Percentiles rank a stretch among this genome's conserved stretches.
phyloP scores from a whole-genome alignment of 2,888 invertebrate species.

The Branchipolynoe longqiensis region DNA sequence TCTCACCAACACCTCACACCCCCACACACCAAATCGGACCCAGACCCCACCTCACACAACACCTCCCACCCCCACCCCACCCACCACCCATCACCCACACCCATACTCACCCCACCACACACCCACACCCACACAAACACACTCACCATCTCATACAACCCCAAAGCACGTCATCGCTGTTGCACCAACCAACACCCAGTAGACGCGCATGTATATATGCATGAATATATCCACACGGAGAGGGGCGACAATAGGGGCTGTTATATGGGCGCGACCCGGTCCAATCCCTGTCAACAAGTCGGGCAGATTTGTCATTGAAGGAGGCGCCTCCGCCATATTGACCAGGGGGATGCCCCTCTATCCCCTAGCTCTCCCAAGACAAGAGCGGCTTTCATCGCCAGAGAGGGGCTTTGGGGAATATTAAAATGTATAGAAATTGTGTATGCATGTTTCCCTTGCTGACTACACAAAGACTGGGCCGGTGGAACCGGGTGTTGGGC shows the following conservation, averaged over 20 bases:
- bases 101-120: too few species aligned
- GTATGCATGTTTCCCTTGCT: conserved; percentile 26
- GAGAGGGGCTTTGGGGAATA: conserved; percentile 17
- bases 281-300: conserved; percentile 20
- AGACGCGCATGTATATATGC: conserved; percentile 40
- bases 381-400: conserved; percentile 26
- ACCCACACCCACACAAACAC: too few species aligned
- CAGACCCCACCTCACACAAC: too few species aligned
- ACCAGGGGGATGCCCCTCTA: conserved; percentile 30
- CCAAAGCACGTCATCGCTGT: not conserved
- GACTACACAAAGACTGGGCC: not conserved
- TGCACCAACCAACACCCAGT: conserved; percentile 19
- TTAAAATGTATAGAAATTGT: conserved; percentile 38
- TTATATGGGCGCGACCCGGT: not conserved
- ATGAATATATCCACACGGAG: conserved; percentile 46
- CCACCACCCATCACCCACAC: too few species aligned
- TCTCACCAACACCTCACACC: too few species aligned
- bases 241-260: conserved; percentile 26
- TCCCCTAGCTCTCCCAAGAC: not conserved
- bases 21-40: too few species aligned
- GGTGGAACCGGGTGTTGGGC: not conserved
- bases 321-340: conserved; percentile 22
- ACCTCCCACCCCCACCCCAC: too few species aligned
- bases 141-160: too few species aligned
- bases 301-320: conserved; percentile 42